Evolutionary conservation across 2,888 invertebrate genomes (phyloP).

Genomic region (Junonia oenone): DNA sequence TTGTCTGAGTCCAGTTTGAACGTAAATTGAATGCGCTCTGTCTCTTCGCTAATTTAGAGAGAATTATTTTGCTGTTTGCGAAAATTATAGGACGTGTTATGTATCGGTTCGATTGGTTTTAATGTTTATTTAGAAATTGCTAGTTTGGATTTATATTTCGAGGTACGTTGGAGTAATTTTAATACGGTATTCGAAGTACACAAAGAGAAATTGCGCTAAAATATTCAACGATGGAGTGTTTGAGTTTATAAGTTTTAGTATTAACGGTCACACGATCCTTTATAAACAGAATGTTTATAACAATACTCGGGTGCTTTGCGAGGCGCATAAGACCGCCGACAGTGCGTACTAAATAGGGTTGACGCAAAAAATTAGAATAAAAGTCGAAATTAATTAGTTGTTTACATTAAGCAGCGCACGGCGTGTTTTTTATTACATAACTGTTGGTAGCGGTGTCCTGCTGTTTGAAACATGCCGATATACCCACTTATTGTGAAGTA

Average conservation of each 20-base stretch:
- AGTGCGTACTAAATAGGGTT: constrained; percentile 30
- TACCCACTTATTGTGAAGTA: constrained; percentile 26
- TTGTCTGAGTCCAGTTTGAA: constrained; percentile 31
- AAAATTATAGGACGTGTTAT: constrained; percentile 26
- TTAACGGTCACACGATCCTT: background rate
- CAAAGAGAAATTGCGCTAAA: background rate
- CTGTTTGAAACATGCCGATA: constrained; percentile 24
- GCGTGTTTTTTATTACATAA: constrained; percentile 8
- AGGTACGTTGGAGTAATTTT: background rate
- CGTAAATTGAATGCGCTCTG: constrained; percentile 30
- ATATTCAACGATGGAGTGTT: background rate
- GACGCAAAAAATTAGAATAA: constrained; percentile 37
- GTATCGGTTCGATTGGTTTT: constrained; percentile 14
- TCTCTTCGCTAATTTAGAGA: constrained; percentile 29
- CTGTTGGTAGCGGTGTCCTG: constrained; percentile 24
- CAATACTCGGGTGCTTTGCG: background rate
- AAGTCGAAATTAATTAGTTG: constrained; percentile 37
- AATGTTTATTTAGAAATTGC: constrained; percentile 20
- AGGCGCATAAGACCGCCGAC: constrained; percentile 33
- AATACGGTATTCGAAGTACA: background rate
- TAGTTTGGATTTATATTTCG: constrained; percentile 6
- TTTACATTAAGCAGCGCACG: constrained; percentile 25
- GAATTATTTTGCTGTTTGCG: constrained; percentile 30
- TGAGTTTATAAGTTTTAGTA: background rate
- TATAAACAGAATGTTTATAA: background rate